Conservation (phyloP, 1,140 invertebrate species). For the Drosophila bifasciata region DNA sequence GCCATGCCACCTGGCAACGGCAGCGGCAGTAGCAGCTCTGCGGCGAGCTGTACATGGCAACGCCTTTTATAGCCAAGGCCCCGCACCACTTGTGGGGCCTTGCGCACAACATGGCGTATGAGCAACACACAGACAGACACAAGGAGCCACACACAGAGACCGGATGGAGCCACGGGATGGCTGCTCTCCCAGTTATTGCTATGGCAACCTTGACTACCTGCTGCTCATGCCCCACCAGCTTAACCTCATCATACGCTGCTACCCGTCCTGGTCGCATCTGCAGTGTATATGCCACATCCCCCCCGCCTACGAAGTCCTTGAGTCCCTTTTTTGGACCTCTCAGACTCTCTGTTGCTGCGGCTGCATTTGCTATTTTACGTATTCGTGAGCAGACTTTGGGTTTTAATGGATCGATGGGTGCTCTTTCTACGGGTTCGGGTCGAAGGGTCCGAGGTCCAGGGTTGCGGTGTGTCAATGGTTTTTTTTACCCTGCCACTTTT, state of each 20-base stretch:
- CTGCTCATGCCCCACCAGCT: conserved; percentile 69
- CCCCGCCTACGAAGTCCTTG: conserved; percentile 61
- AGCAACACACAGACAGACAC: conserved; percentile 42
- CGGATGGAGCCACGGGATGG: background rate
- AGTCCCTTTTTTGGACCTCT: conserved; percentile 38
- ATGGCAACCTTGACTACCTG: conserved; percentile 81
- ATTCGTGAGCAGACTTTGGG: conserved; percentile 75
- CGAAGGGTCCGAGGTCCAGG: conserved; percentile 14
- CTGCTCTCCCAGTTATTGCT: conserved; percentile 66
- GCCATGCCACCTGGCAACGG: conserved; percentile 64
- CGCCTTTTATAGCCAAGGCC: conserved; percentile 68
- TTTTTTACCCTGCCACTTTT: conserved; percentile 6
- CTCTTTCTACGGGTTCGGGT: conserved; percentile 5
- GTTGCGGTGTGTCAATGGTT: conserved; percentile 47
- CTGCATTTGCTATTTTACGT: conserved; percentile 54
- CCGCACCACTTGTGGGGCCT: conserved; percentile 40
- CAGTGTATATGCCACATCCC: conserved; percentile 51
- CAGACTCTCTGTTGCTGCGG: conserved; percentile 21
- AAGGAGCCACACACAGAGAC: background rate
- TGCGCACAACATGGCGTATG: conserved; percentile 80
- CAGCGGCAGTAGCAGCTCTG: conserved; percentile 43
- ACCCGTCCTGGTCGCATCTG: conserved; percentile 49
- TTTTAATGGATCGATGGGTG: conserved; percentile 82
- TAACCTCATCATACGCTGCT: conserved; percentile 47
- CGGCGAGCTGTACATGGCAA: conserved; percentile 67